Evolutionary conservation across 2,797 vertebrate genomes (phyloP).

Genomic region (Hafferia zeledoni): DNA sequence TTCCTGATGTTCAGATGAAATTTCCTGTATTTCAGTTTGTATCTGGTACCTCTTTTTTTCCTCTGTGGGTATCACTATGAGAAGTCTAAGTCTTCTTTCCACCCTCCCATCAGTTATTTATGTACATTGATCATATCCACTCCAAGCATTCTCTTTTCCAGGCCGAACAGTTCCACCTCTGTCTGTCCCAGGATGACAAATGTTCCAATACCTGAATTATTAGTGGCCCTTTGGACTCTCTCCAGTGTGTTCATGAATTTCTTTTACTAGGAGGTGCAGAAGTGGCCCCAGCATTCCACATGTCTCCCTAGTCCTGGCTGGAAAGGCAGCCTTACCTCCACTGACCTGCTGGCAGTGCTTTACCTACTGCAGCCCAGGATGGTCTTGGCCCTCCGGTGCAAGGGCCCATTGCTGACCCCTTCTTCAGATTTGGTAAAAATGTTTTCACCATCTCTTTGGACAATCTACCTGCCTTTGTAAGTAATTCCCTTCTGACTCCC

Average conservation of each 20-base stretch:
- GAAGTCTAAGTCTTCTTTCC: background rate
- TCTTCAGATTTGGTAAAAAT: background rate
- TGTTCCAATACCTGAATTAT: background rate
- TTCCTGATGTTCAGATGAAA: background rate
- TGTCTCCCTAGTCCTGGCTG: background rate
- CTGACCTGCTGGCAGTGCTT: background rate
- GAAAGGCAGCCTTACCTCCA: background rate
- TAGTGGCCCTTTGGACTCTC: background rate
- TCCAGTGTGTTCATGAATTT: background rate
- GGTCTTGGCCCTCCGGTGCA: background rate
- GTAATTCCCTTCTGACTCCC: background rate
- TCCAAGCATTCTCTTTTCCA: background rate
- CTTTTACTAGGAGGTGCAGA: background rate
- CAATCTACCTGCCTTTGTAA: background rate
- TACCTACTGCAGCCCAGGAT: background rate
- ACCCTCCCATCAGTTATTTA: background rate
- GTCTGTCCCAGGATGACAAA: background rate
- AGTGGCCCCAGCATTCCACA: background rate
- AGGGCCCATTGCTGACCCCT: background rate
- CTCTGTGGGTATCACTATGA: background rate
- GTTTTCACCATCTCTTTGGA: background rate
- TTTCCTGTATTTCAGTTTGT: background rate
- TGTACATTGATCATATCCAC: background rate
- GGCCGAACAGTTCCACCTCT: background rate
- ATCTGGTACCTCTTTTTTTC: background rate